These are phyloP conservation scores for Cromileptes altivelis DNA, from an alignment of 2,113 vertebrate species.

Conservation along the genomic window DNA sequence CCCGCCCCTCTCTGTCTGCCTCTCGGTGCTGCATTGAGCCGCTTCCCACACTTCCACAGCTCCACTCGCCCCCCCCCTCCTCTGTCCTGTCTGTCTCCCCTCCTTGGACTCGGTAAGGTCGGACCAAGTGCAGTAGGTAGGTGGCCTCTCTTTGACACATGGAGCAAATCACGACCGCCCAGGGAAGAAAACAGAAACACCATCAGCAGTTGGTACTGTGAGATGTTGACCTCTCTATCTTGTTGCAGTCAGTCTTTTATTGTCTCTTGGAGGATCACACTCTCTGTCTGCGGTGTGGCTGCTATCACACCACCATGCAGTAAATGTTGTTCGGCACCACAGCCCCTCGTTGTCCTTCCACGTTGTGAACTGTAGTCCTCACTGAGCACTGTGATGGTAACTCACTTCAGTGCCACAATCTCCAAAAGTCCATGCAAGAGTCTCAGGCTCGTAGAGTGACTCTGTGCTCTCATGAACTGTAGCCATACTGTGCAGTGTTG, in stretches of 20 bases:
- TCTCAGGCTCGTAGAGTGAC: background rate
- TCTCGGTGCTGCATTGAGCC: conserved; percentile 50
- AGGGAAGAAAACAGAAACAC: background rate
- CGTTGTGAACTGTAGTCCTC: conserved; percentile 3
- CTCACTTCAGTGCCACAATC: conserved; percentile 51
- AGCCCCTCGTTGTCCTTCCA: conserved; percentile 35
- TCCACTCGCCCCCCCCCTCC: conserved; percentile 70
- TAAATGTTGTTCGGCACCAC: conserved; percentile 55
- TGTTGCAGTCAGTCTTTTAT: conserved; percentile 21
- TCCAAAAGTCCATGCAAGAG: background rate
- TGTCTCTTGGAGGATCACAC: conserved; percentile 38
- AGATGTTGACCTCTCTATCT: conserved; percentile 33
- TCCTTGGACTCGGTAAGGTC: conserved; percentile 80
- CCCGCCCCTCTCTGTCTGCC: conserved; percentile 31
- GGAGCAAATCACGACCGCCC: conserved; percentile 65
- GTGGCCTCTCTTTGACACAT: conserved; percentile 82
- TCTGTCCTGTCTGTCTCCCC: conserved; percentile 72
- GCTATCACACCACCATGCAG: conserved; percentile 18
- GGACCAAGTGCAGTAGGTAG: conserved; percentile 82
- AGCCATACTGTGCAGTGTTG: conserved; percentile 64
- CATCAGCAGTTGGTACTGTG: conserved; percentile 16
- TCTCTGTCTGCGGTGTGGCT: conserved; percentile 36
- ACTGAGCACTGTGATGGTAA: conserved; percentile 52
- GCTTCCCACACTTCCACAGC: conserved; percentile 56
- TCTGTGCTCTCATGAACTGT: conserved; percentile 46